Conservation (phyloP, 1,140 invertebrate species). For the Copidosoma floridanum region DNA sequence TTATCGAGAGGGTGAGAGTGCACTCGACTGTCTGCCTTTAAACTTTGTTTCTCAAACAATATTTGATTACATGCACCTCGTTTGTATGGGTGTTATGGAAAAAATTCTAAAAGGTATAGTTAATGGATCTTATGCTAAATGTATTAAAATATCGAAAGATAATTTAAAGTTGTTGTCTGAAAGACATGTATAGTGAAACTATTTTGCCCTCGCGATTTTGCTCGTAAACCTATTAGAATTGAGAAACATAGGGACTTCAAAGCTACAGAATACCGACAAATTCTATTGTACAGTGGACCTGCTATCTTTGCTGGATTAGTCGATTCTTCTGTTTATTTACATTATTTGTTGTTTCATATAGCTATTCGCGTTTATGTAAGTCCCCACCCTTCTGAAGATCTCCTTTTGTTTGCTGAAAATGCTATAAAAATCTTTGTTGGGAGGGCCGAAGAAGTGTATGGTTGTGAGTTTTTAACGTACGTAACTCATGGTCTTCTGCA, state of each 20-base stretch:
- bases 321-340: conserved; percentile 4
- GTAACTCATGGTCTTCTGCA: conserved; percentile 32
- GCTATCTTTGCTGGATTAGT: conserved; percentile 9
- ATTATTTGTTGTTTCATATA: conserved; percentile 22
- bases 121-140: conserved; percentile 6
- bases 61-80: conserved; percentile 28
- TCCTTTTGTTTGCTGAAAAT: conserved; percentile 18
- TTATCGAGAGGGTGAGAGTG: conserved; percentile 11
- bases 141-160: neutral
- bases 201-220: conserved; percentile 20
- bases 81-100: conserved; percentile 17
- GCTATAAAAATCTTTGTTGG: conserved; percentile 25
- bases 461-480: conserved; percentile 26
- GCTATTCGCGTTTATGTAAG: conserved; percentile 9
- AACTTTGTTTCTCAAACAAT: conserved; percentile 13
- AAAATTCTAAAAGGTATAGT: conserved; percentile 21
- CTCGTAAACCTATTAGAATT: conserved; percentile 6
- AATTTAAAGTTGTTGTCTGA: conserved; percentile 5
- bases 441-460: conserved; percentile 18
- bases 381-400: neutral
- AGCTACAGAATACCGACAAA: conserved; percentile 24
- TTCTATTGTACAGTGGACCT: conserved; percentile 20
- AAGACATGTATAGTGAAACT: conserved; percentile 2
- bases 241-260: conserved; percentile 9
- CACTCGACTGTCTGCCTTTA: conserved; percentile 7